These are phyloP conservation scores for Amazona guildingii DNA, from an alignment of 2,113 vertebrate species.

Conservation along the genomic window DNA sequence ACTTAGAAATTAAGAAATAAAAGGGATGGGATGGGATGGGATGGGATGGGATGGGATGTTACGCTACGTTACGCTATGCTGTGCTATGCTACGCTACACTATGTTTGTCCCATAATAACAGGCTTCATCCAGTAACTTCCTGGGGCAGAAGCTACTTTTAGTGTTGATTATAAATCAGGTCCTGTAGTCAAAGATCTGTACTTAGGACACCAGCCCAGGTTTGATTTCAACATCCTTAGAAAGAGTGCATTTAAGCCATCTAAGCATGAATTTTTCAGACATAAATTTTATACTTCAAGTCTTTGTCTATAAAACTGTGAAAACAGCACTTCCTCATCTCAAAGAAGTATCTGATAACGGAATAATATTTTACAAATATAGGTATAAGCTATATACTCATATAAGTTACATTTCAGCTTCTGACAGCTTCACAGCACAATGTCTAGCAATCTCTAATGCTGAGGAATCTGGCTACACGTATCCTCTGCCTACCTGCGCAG, in stretches of 20 bases:
- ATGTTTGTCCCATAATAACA: not conserved
- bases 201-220: not conserved
- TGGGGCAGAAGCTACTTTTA: not conserved
- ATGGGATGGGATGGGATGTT: no score
- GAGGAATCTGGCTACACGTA: fast-evolving
- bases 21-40: no score
- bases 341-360: not conserved
- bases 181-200: not conserved
- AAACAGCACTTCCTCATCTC: not conserved
- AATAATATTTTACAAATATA: not conserved
- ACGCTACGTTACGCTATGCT: no score
- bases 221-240: not conserved
- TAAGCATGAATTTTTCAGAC: not conserved
- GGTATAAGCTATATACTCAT: not conserved
- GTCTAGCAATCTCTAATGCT: not conserved
- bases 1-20: not conserved
- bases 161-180: not conserved
- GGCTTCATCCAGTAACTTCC: not conserved
- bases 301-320: not conserved
- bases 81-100: fast-evolving
- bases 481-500: fast-evolving
- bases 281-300: not conserved
- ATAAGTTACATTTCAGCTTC: not conserved
- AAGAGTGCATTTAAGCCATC: not conserved
- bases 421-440: not conserved